Conservation (phyloP, 2,888 invertebrate genomes). For the Chloroclysta siterata region DNA sequence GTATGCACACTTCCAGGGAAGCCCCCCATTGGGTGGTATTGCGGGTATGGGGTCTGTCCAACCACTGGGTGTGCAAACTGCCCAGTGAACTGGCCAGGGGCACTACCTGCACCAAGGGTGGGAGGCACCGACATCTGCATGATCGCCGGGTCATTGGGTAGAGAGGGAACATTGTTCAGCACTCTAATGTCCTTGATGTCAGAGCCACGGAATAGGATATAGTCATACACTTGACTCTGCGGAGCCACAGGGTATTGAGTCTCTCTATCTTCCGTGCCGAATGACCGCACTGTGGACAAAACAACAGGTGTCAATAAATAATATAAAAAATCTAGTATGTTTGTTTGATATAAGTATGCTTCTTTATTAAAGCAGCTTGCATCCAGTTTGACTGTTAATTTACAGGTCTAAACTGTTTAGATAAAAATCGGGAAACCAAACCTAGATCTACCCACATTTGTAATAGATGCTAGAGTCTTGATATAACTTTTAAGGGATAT, state of each 20-base stretch:
- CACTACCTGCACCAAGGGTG: slow-evolving; percentile 86
- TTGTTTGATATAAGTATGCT: slow-evolving; percentile 1
- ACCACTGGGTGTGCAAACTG: slow-evolving; percentile 90
- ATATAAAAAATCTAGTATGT: slow-evolving; percentile 12
- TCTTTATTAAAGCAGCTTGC: background rate
- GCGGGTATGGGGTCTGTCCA: slow-evolving; percentile 82
- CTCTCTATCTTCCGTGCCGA: slow-evolving; percentile 99
- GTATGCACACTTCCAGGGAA: slow-evolving; percentile 78
- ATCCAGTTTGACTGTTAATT: background rate
- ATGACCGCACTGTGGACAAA: slow-evolving; percentile 94
- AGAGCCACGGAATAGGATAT: slow-evolving; percentile 98
- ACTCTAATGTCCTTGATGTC: slow-evolving; percentile 99
- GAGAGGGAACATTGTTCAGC: slow-evolving; percentile 92
- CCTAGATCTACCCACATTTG: slow-evolving; percentile 21
- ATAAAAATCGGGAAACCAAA: slow-evolving; percentile 6
- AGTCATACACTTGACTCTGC: slow-evolving; percentile 99
- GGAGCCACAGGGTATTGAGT: slow-evolving; percentile 98
- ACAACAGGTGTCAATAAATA: slow-evolving; percentile 35
- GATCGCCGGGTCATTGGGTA: slow-evolving; percentile 99
- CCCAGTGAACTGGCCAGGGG: slow-evolving; percentile 85
- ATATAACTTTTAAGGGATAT: background rate
- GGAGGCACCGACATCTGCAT: slow-evolving; percentile 94
- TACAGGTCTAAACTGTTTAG: background rate
- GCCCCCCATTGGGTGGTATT: slow-evolving; percentile 82
- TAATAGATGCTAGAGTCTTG: background rate